Percentiles rank a stretch among this genome's conserved stretches.
These are phyloP conservation scores for Naja naja DNA, from an alignment of 2,113 vertebrate species.

Conservation along the genomic window DNA sequence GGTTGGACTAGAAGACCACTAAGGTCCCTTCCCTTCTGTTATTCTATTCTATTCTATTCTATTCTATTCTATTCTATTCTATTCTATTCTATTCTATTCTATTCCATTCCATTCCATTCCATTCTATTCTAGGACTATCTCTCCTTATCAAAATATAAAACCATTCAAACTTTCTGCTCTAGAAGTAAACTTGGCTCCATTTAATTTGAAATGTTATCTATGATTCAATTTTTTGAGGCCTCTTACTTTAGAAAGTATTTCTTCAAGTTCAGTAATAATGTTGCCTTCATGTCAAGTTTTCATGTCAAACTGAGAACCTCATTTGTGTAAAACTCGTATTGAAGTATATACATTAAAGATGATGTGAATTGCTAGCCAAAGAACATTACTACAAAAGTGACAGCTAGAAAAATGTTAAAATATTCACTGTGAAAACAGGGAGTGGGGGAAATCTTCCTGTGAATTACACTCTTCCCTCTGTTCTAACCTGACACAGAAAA, in stretches of 20 bases:
- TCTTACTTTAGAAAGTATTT: not conserved
- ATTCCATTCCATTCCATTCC: too few relatives aligned
- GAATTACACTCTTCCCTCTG: not conserved
- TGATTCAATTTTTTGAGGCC: not conserved
- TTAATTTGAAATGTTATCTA: not conserved
- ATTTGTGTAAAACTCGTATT: slow-evolving; percentile 1
- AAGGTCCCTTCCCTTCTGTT: too few relatives aligned
- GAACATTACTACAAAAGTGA: slow-evolving; percentile 7
- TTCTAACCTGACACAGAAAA: not conserved
- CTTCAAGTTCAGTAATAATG: not conserved
- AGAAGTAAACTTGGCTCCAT: not conserved
- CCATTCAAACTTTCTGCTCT: not conserved
- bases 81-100: too few relatives aligned
- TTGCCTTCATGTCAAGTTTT: slow-evolving; percentile 5
- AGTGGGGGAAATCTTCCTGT: not conserved
- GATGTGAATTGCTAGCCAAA: slow-evolving; percentile 5
- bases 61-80: too few relatives aligned
- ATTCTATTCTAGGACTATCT: not conserved
- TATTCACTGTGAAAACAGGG: slow-evolving; percentile 17
- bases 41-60: too few relatives aligned
- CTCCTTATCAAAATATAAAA: not conserved
- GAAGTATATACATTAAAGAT: slow-evolving; percentile 15
- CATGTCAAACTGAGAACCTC: not conserved
- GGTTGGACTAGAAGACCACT: too few relatives aligned
- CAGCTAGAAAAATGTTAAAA: slow-evolving; percentile 16